Conservation (phyloP, 2,888 invertebrate species). For the Lepeophtheirus nordmannii region DNA sequence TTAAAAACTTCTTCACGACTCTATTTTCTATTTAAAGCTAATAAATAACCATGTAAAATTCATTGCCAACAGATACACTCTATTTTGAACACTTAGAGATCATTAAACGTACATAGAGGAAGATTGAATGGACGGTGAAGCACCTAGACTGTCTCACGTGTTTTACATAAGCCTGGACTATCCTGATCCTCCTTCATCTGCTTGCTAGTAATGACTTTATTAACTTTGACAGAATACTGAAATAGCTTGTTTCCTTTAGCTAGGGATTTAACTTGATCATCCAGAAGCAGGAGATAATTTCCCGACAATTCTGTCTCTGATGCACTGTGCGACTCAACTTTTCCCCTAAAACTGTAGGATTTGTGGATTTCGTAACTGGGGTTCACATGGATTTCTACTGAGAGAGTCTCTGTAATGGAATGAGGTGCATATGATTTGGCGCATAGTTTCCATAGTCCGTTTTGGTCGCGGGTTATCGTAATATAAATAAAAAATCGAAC, state of each 20-base stretch:
- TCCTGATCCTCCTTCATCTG: too few species aligned
- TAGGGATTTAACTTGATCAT: constrained; percentile 14
- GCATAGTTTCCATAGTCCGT: constrained; percentile 1
- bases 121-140: too few species aligned
- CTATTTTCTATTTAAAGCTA: too few species aligned
- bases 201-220: not conserved
- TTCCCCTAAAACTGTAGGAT: not conserved
- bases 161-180: too few species aligned
- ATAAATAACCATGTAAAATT: too few species aligned
- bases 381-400: not conserved
- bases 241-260: constrained; percentile 3
- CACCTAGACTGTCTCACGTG: too few species aligned
- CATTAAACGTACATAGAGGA: too few species aligned
- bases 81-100: too few species aligned
- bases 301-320: not conserved
- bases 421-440: not conserved
- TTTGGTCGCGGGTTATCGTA: not conserved
- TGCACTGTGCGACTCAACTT: not conserved
- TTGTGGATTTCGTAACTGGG: too few species aligned
- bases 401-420: not conserved
- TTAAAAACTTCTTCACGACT: too few species aligned
- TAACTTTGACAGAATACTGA: constrained; percentile 7
- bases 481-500: constrained; percentile 8
- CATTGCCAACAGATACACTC: too few species aligned
- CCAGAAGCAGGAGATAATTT: not conserved